These are phyloP conservation scores for Trilocha varians DNA, from an alignment of 2,888 invertebrate species.

Conservation along the genomic window DNA sequence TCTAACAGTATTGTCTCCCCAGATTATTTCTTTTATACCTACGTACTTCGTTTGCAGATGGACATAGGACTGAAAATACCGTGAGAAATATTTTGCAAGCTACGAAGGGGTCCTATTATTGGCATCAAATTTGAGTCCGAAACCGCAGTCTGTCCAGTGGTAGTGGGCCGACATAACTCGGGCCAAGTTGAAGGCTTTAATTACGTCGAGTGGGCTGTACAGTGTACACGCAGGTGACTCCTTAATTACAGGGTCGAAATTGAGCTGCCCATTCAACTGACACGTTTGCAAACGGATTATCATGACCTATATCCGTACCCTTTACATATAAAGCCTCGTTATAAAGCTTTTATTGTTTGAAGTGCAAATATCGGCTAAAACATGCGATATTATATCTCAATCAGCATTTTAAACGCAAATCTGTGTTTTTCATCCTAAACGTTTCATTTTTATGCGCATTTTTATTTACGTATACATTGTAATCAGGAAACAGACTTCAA, in stretches of 20 bases:
- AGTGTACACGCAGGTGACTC: conserved; percentile 71
- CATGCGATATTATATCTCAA: background rate
- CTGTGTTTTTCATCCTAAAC: background rate
- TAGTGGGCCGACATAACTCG: conserved; percentile 60
- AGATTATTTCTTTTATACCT: background rate
- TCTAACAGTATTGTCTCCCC: background rate
- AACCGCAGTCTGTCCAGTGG: conserved; percentile 53
- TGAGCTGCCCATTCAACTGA: conserved; percentile 67
- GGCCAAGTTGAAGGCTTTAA: conserved; percentile 66
- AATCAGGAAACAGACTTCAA: no score
- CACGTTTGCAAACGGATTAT: conserved; percentile 64
- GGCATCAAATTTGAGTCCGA: conserved; percentile 66
- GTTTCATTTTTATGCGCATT: background rate
- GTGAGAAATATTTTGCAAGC: background rate
- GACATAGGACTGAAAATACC: no score
- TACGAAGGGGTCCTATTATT: conserved; percentile 45
- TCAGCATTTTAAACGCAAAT: background rate
- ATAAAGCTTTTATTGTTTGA: conserved; percentile 20
- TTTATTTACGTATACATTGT: background rate
- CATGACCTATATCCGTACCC: conserved; percentile 42
- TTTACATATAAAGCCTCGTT: conserved; percentile 18
- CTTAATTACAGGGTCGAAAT: conserved; percentile 66
- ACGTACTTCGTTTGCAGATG: no score
- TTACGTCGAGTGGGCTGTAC: conserved; percentile 67
- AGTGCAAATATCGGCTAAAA: conserved; percentile 4